These are phyloP conservation scores for Cataglyphis albicans DNA, from an alignment of 2,888 invertebrate genomes.

Conservation along the genomic window DNA sequence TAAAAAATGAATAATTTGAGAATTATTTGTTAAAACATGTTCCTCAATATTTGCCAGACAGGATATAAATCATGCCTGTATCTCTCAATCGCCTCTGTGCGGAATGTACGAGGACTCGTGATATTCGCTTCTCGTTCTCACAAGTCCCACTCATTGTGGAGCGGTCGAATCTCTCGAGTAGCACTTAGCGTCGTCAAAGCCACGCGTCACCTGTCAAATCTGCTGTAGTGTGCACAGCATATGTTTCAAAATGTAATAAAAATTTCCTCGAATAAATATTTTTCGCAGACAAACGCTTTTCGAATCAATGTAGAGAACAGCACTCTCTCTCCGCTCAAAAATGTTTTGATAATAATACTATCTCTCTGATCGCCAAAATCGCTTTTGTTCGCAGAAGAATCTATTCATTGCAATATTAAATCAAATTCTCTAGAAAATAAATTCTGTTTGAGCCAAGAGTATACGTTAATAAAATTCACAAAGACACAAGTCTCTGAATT, in stretches of 20 bases:
- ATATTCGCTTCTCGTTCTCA: conserved; percentile 54
- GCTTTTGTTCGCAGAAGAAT: conserved; percentile 10
- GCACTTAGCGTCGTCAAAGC: conserved; percentile 66
- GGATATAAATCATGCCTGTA: conserved; percentile 36
- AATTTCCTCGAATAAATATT: conserved; percentile 54
- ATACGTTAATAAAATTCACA: background rate
- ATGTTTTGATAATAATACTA: conserved; percentile 17
- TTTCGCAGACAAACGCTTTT: conserved; percentile 24
- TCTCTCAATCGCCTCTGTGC: conserved; percentile 52
- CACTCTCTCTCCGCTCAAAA: background rate
- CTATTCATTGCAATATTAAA: background rate
- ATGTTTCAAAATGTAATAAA: conserved; percentile 53
- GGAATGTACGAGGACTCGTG: conserved; percentile 61
- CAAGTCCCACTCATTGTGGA: conserved; percentile 44
- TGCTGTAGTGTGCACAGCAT: conserved; percentile 11
- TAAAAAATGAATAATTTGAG: background rate
- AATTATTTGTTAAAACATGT: conserved; percentile 35
- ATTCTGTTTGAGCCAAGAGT: background rate
- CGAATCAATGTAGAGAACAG: background rate
- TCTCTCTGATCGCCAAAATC: background rate
- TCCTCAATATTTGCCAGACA: conserved; percentile 54
- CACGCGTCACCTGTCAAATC: conserved; percentile 56
- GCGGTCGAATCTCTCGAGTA: conserved; percentile 54
- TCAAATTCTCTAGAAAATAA: background rate
- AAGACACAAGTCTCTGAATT: background rate